Base-by-base conservation (phyloP, 2,113 vertebrate species). In the Cebus imitator region DNA sequence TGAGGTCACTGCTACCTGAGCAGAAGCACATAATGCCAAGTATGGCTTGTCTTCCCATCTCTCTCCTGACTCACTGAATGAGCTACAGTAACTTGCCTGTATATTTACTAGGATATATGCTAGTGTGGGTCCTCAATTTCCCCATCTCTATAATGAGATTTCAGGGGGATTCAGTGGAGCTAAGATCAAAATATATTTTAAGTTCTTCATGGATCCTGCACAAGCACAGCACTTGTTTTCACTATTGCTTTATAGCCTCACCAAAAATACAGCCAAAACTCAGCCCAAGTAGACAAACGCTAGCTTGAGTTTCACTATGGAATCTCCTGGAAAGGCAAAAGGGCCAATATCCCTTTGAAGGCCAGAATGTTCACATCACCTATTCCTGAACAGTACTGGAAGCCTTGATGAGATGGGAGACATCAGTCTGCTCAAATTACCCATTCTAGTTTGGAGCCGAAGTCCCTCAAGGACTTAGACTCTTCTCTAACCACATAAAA, bases 281-380 rank as follows among this genome's bases (percentile, higher is more conserved):
- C 27, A 92, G 86, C 55, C 92, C 20, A 17, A 37, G 35, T 57
- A 86, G 81, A 84, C 55, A 95, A 90, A 92, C 17, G 45, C 35
- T 85, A 50, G 18, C 37, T 91, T 91, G 57, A 72, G 52, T 88
- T 95, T 90, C 91, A 91, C 58, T 80, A 93, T 35, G 50, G 32
- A 95, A 96, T 88, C 10, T 50, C 70, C 92, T 61, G 4, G 14
- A 90, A 97, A 95, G 81, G 37, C 27, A 80, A 96, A 92, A 43
- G 7, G 45, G 45, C 43, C 61, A 94, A 88, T 8, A 37, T 50
- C 64, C 61, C 37, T 90, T 72, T 66, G 45, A 96, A 97, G 91
- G 64, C 25, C 23, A 70, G 35, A 95, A 85, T 57, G 45, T 82
- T 93, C 57, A 76, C 2, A 20, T 72, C 86, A 83, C 27, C 50